Percentiles rank a stretch among this genome's conserved stretches.
These are phyloP conservation scores for Epizoanthus stellaris DNA, from an alignment of 92 coral and sea anemone genomes.

Conservation along the genomic window DNA sequence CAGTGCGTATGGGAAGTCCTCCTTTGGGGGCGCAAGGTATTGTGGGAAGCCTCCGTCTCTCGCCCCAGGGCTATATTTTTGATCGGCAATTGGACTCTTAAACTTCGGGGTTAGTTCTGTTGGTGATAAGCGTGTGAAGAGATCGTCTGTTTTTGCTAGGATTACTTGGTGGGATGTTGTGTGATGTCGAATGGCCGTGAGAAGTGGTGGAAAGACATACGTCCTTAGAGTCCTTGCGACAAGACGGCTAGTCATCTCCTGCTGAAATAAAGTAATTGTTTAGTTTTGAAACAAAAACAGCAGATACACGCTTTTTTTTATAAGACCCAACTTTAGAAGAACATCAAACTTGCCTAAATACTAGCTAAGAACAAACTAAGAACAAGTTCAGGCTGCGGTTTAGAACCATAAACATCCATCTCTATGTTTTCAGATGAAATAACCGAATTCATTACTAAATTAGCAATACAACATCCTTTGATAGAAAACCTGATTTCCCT, in stretches of 20 bases:
- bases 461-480: no score
- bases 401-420: no score
- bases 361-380: no score
- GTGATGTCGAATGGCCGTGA: background rate
- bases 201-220: background rate
- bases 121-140: background rate
- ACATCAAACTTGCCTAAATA: no score
- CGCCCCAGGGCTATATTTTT: conserved; percentile 34
- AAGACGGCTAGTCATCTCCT: background rate
- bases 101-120: conserved; percentile 3
- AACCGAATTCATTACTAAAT: no score
- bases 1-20: conserved; percentile 17
- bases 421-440: no score
- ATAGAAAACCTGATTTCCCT: no score
- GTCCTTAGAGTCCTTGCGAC: background rate
- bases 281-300: no score
- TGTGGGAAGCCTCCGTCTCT: conserved; percentile 19
- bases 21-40: conserved; percentile 22
- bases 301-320: no score
- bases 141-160: background rate
- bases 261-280: no score
- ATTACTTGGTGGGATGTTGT: background rate
- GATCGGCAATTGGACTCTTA: conserved; percentile 25
- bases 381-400: no score
- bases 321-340: no score